Percentiles rank a stretch among this genome's conserved stretches.
These are phyloP conservation scores for Embidobia sp. DNA, from an alignment of 2,888 invertebrate genomes.

Conservation along the genomic window DNA sequence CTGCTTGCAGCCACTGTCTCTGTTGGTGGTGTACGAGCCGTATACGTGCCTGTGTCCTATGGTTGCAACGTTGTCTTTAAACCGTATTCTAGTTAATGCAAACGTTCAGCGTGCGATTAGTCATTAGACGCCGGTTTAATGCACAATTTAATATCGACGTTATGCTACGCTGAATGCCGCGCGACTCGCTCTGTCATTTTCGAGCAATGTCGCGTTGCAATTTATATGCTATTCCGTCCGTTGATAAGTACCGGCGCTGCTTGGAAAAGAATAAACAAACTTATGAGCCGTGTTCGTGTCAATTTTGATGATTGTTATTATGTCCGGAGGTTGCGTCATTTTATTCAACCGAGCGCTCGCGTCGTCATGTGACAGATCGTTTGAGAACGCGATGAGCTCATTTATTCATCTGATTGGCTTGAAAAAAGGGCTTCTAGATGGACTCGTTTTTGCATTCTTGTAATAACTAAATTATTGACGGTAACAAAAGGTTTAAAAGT, in stretches of 20 bases:
- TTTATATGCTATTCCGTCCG: constrained; percentile 49
- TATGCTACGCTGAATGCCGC: constrained; percentile 25
- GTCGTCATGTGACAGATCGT: constrained; percentile 28
- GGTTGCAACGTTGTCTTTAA: constrained; percentile 59
- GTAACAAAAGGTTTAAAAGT: too few species aligned
- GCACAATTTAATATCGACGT: constrained; percentile 52
- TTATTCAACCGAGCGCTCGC: constrained; percentile 37
- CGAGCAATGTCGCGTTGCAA: constrained; percentile 44
- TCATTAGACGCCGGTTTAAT: constrained; percentile 55
- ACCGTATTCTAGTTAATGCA: constrained; percentile 51
- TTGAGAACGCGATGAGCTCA: constrained; percentile 30
- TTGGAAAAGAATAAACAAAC: constrained; percentile 48
- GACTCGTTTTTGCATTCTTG: too few species aligned
- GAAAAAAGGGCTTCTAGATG: too few species aligned
- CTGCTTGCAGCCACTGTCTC: constrained; percentile 65
- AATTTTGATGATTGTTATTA: constrained; percentile 54
- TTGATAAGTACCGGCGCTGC: constrained; percentile 46
- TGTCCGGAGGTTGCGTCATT: constrained; percentile 46
- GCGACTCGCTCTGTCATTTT: constrained; percentile 41
- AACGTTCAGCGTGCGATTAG: constrained; percentile 58
- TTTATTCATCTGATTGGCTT: constrained; percentile 27
- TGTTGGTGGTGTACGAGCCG: constrained; percentile 41
- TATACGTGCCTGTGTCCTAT: constrained; percentile 32
- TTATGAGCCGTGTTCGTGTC: constrained; percentile 54
- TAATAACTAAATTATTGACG: too few species aligned